phyloP scores from a whole-genome alignment of 2,113 vertebrate species.

The Glaucidium brasilianum region DNA sequence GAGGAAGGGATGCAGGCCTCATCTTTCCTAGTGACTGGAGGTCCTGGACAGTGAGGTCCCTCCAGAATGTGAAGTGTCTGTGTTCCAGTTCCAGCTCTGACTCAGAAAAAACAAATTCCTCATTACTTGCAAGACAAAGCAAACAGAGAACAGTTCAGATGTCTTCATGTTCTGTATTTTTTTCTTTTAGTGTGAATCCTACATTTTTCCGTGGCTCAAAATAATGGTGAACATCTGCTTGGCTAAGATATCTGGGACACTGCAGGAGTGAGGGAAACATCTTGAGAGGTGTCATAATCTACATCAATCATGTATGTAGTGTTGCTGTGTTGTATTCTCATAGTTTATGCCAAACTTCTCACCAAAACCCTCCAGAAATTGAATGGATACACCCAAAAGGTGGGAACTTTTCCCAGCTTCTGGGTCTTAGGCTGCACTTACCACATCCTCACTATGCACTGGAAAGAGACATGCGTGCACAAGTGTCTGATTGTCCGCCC shows the following conservation, averaged over 20 bases:
- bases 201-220: conserved; percentile 22
- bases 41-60: background rate
- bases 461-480: background rate
- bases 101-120: conserved; percentile 23
- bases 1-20: background rate
- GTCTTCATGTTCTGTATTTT: background rate
- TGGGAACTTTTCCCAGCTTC: background rate
- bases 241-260: conserved; percentile 23
- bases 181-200: conserved; percentile 13
- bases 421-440: background rate
- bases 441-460: background rate
- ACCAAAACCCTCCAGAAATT: conserved; percentile 23
- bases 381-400: background rate
- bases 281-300: conserved; percentile 40
- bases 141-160: conserved; percentile 21
- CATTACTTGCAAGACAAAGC: conserved; percentile 7
- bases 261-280: conserved; percentile 29
- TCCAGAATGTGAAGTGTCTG: background rate
- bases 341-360: background rate
- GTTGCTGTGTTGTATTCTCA: background rate
- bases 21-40: background rate
- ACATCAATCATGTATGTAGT: background rate
- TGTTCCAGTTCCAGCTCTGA: conserved; percentile 26
- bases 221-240: conserved; percentile 64
- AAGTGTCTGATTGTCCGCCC: background rate